A percentile compares a stretch with the other conserved stretches of the same genome.
Evolutionary conservation across 2,113 vertebrate genomes (phyloP).

Genomic region (Hippocampus zosterae): DNA sequence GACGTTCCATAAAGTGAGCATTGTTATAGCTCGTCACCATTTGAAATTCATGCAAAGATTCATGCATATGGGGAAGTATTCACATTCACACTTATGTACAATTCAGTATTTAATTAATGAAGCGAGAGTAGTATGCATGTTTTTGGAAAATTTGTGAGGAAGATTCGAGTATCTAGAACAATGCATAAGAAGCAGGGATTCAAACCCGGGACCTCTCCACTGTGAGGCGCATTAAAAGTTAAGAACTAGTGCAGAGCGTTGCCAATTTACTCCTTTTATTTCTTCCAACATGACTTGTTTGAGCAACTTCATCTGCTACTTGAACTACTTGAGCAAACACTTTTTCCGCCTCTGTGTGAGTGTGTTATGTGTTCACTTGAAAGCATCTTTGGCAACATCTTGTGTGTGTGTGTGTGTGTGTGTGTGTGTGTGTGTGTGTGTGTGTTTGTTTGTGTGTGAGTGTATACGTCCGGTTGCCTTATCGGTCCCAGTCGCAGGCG

Average conservation of each 20-base stretch:
- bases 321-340: conserved; percentile 21
- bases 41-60: neutral
- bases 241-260: too few species aligned
- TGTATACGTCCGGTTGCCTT: conserved; percentile 38
- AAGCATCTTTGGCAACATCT: conserved; percentile 29
- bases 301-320: neutral
- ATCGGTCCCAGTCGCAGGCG: conserved; percentile 59
- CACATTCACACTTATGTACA: neutral
- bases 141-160: too few species aligned
- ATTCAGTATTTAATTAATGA: too few species aligned
- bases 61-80: neutral
- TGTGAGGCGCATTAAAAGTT: neutral
- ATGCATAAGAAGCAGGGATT: too few species aligned
- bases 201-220: neutral
- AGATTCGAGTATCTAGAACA: too few species aligned
- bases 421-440: conserved; percentile 8
- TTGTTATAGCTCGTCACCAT: neutral
- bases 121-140: too few species aligned
- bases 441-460: conserved; percentile 14
- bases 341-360: conserved; percentile 18
- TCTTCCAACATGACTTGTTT: conserved; percentile 3
- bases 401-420: conserved; percentile 18
- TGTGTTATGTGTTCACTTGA: conserved; percentile 8
- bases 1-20: neutral
- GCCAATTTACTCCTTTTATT: neutral